These are phyloP conservation scores for Hybognathus amarus DNA, from an alignment of 2,797 vertebrate species.

Conservation along the genomic window DNA sequence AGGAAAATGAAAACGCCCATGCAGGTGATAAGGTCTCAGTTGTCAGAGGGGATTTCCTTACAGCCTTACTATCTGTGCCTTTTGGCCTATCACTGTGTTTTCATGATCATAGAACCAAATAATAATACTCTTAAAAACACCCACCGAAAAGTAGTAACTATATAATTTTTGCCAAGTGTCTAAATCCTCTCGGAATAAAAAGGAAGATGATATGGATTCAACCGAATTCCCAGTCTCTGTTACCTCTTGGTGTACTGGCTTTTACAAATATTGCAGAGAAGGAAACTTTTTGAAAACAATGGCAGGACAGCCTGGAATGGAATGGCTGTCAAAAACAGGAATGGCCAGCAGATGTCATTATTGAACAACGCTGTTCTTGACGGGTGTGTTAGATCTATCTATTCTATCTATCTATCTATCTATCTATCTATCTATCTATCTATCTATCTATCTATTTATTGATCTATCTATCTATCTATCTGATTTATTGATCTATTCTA, in stretches of 20 bases:
- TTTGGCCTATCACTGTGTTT: not conserved
- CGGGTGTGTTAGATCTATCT: not conserved
- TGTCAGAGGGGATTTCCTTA: not conserved
- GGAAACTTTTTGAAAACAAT: not conserved
- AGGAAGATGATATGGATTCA: not conserved
- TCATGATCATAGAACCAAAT: not conserved
- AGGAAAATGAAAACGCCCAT: slow-evolving; percentile 16
- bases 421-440: not conserved
- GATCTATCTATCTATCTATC: rapidly evolving
- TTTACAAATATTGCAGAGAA: not conserved
- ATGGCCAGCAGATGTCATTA: slow-evolving; percentile 65
- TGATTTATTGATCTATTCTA: rapidly evolving
- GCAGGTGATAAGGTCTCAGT: not conserved
- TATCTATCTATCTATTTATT: rapidly evolving
- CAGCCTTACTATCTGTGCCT: not conserved
- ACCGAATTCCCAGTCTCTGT: not conserved
- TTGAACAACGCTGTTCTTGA: not conserved
- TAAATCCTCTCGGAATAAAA: not conserved
- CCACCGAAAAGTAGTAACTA: not conserved
- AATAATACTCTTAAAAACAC: not conserved
- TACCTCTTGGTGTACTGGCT: not conserved
- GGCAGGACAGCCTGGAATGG: not conserved
- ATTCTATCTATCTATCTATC: not conserved
- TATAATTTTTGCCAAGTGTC: not conserved
- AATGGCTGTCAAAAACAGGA: not conserved